Percentiles rank a stretch among this genome's conserved stretches.
Evolutionary conservation across 2,888 invertebrate genomes (phyloP).

Genomic region (Mythimna impura): DNA sequence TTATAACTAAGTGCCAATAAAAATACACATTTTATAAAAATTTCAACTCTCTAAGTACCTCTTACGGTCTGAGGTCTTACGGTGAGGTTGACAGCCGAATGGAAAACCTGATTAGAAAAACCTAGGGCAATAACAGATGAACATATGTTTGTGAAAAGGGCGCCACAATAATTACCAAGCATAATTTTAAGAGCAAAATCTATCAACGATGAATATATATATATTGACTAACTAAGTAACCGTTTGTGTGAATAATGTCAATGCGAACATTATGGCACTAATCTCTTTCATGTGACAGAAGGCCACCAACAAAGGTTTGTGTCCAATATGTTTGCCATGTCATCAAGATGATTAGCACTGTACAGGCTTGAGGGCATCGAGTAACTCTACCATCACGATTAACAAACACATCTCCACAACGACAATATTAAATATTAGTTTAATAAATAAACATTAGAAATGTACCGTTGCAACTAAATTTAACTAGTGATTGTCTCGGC

Average conservation of each 20-base stretch:
- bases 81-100: too few species aligned
- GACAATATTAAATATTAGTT: conserved; percentile 39
- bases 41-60: too few species aligned
- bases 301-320: conserved; percentile 61
- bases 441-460: conserved; percentile 35
- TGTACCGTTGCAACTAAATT: conserved; percentile 43
- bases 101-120: too few species aligned
- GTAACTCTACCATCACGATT: conserved; percentile 68
- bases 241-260: conserved; percentile 56
- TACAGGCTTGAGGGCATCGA: conserved; percentile 37
- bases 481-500: conserved; percentile 16
- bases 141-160: not conserved
- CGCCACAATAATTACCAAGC: conserved; percentile 1
- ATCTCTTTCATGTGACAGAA: conserved; percentile 70
- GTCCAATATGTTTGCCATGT: conserved; percentile 60
- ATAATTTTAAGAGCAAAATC: conserved; percentile 3
- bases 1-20: too few species aligned
- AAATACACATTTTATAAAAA: too few species aligned
- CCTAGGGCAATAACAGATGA: not conserved
- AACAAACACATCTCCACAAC: conserved; percentile 44
- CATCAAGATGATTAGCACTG: conserved; percentile 57
- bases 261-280: conserved; percentile 63
- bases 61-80: too few species aligned
- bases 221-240: conserved; percentile 34
- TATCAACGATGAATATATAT: conserved; percentile 14